A percentile compares a stretch with the other conserved stretches of the same genome.
Conservation (phyloP, 2,888 invertebrate genomes). For the Drosophila quinaria region DNA sequence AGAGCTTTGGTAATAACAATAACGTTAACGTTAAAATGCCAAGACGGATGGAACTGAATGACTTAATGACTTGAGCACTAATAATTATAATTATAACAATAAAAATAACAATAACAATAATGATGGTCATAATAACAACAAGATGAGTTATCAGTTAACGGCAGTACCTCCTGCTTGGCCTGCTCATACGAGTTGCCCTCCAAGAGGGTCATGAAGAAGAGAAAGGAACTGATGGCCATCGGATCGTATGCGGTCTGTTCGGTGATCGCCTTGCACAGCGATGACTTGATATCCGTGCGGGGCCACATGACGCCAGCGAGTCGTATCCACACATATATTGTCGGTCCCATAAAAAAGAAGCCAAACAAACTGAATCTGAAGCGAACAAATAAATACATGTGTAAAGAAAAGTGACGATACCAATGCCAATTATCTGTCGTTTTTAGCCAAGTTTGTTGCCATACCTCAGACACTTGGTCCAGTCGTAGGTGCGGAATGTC, state of each 20-base stretch:
- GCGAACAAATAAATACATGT: not conserved
- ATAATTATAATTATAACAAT: conserved; percentile 1
- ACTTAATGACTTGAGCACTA: conserved; percentile 7
- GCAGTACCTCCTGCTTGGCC: conserved; percentile 86
- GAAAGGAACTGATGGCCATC: conserved; percentile 87
- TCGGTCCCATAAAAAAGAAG: conserved; percentile 89
- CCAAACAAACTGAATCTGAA: conserved; percentile 89
- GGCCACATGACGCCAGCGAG: conserved; percentile 87
- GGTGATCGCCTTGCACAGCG: conserved; percentile 85
- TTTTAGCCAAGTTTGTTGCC: conserved; percentile 25
- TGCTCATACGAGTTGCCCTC: conserved; percentile 87
- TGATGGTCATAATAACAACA: not conserved
- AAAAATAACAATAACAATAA: not conserved
- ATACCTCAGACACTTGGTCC: conserved; percentile 87
- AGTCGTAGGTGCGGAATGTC: conserved; percentile 86
- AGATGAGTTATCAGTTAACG: not conserved
- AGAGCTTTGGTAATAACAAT: conserved; percentile 34
- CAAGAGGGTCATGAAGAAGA: conserved; percentile 88
- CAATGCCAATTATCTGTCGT: conserved; percentile 33
- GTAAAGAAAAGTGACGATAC: not conserved
- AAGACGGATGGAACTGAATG: conserved; percentile 19
- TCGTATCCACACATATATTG: conserved; percentile 89
- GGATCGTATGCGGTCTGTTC: conserved; percentile 89
- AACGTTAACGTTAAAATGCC: not conserved
- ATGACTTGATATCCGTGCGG: conserved; percentile 84